Evolutionary conservation across 2,113 vertebrate genomes (phyloP), one percentile per base, ranked within the genome.

Genomic region (Nanorana parkeri): DNA sequence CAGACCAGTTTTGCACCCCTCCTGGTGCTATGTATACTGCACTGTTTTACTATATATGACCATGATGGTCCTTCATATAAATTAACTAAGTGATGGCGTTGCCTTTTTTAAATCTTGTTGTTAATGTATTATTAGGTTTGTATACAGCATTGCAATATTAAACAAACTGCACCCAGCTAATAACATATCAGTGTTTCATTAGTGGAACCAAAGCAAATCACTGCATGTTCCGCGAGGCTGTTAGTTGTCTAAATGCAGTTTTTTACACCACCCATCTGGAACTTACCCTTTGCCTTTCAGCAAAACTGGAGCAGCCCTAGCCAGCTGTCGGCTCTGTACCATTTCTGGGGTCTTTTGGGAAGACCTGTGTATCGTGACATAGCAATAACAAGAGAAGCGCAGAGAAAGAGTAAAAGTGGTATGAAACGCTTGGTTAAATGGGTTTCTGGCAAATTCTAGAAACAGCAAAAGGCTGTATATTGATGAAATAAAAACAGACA

Each of bases 241-340:
- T 92, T 90, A 93, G 89, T 88, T 85, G 26, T 72, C 83, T 93
- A 92, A 94, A 88, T 87, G 84, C 65, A 86, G 74, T 52, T 65
- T 86, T 0, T 17, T 86, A 86, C 60, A 85, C 84, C 88, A 91
- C 86, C 89, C 83, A 89, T 85, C 80, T 24, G 0, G 16, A 85
- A 97, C 98, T 99, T 95, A 99, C 97, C 96, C 97, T 94, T 93
- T 96, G 83, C 95, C 96, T 91, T 95, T 97, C 87, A 99, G 95
- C 92, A 99, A 95, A 93, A 95, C 92, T 77, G 96, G 95, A 91
- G 95, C 93, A 78, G 95, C 93, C 93, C 91, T 95, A 91, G 94
- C 92, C 93, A 96, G 91, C 75, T 91, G 91, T 93, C 94, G 96
- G 95, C 85, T 96, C 89, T 95, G 95, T 86, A 94, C 94, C 90